Evolutionary conservation across 2,797 vertebrate species (phyloP).

Genomic region (Sebastes kiyomatsui): DNA sequence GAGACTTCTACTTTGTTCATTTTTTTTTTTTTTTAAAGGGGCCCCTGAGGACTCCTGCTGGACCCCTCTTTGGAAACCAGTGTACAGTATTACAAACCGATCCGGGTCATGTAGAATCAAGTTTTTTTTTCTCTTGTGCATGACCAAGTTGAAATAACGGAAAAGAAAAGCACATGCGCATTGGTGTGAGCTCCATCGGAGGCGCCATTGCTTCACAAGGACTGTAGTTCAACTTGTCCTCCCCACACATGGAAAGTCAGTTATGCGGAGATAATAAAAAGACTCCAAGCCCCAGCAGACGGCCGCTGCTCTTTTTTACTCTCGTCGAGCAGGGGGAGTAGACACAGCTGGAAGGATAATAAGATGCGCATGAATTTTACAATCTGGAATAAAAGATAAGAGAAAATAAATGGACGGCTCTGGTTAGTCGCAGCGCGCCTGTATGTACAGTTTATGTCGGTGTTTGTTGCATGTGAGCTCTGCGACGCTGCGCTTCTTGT

Average conservation of each 20-base stretch:
- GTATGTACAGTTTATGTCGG: slow-evolving; percentile 1
- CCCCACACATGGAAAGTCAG: slow-evolving; percentile 45
- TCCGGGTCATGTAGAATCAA: slow-evolving; percentile 60
- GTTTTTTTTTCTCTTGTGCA: slow-evolving; percentile 40
- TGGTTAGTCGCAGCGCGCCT: slow-evolving; percentile 7
- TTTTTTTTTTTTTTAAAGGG: not conserved
- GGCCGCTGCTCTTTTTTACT: slow-evolving; percentile 3
- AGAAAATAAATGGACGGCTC: slow-evolving; percentile 69
- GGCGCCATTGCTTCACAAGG: slow-evolving; percentile 74
- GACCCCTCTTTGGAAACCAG: not conserved
- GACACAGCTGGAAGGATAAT: slow-evolving; percentile 83
- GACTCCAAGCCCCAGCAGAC: slow-evolving; percentile 73
- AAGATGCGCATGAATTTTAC: slow-evolving; percentile 85
- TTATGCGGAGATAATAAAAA: slow-evolving; percentile 46
- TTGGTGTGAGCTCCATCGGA: slow-evolving; percentile 41
- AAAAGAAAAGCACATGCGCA: slow-evolving; percentile 82
- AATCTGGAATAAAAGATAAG: slow-evolving; percentile 74
- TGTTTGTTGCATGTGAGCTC: not conserved
- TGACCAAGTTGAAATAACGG: slow-evolving; percentile 80
- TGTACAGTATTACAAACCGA: slow-evolving; percentile 17
- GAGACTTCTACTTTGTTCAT: not conserved
- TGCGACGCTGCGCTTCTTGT: slow-evolving; percentile 1
- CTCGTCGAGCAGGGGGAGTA: slow-evolving; percentile 74
- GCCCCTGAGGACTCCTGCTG: not conserved
- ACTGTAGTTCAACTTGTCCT: slow-evolving; percentile 74